A percentile compares a stretch with the other conserved stretches of the same genome.
These are phyloP conservation scores for Seira ritae DNA, from an alignment of 2,888 invertebrate species.

Conservation along the genomic window DNA sequence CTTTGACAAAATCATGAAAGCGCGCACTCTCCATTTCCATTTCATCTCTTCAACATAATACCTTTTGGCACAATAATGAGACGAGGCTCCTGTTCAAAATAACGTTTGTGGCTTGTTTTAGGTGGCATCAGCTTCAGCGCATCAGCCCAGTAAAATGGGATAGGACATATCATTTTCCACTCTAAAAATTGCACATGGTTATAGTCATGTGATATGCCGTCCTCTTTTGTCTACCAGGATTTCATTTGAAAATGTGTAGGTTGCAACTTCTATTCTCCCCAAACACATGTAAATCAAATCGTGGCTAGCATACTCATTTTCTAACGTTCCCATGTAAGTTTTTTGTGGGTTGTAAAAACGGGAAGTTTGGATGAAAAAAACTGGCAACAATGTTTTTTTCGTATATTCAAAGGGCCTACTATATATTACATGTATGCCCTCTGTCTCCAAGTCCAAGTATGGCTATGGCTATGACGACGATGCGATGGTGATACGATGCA, in stretches of 20 bases:
- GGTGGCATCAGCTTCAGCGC: neutral
- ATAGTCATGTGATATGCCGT: too few species aligned
- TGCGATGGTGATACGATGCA: constrained; percentile 13
- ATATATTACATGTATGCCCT: too few species aligned
- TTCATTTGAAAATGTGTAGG: constrained; percentile 5
- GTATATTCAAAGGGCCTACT: neutral
- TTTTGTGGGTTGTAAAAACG: neutral
- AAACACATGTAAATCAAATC: constrained; percentile 7
- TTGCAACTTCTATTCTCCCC: constrained; percentile 3
- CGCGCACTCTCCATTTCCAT: neutral
- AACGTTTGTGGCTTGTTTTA: neutral
- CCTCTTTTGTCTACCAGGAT: neutral
- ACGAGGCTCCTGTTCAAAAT: neutral
- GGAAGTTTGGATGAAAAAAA: neutral
- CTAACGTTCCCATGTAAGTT: neutral
- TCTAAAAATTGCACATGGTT: neutral
- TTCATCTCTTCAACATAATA: neutral
- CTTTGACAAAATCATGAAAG: neutral
- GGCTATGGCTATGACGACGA: neutral
- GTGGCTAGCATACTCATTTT: neutral
- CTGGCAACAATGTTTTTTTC: neutral
- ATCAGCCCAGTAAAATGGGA: neutral
- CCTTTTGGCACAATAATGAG: neutral
- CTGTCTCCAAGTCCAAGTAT: neutral
- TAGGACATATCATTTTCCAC: constrained; percentile 1